Evolutionary conservation across 1,140 invertebrate genomes (phyloP), one percentile per base, ranked within the genome.

Genomic region (Adoxophyes honmai): DNA sequence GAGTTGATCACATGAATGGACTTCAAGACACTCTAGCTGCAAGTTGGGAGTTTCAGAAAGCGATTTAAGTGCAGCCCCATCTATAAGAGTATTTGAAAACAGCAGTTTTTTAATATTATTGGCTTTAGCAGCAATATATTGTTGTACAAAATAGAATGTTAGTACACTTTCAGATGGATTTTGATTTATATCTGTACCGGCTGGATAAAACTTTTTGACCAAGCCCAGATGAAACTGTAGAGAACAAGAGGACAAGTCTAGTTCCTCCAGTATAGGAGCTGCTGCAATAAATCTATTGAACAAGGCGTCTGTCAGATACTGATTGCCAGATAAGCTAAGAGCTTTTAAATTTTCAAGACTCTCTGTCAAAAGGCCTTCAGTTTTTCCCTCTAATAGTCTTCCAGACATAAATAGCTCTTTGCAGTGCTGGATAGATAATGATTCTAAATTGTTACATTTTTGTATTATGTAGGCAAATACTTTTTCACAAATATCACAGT

Each of bases 391-490:
- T 36, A 94, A 73, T 14, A 95, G 79, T 1, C 90, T 90, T 8
- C 94, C 94, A 18, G 92, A 92, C 92, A 95, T 94, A 44, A 95
- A 92, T 8, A 94, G 81, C 52, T 93, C 92, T 66, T 93, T 91
- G 67, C 93, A 95, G 38, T 89, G 90, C 62, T 90, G 90, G 14
- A 95, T 86, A 59, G 91, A 90, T 3, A 95, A 80, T 57, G 75
- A 75, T 67, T 90, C 87, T 21, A 95, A 75, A 73, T 91, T 90
- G 14, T 74, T 81, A 67, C 92, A 91, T 36, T 85, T 81, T 35
- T 90, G 85, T 11, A 94, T 59, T 36, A 93, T 90, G 53, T 90
- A 81, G 35, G 91, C 86, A 68, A 94, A 91, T 48, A 89, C 89
- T 65, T 91, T 92, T 65, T 93, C 92, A 68, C 90, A 90, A 36